Conservation (phyloP, 2,888 invertebrate genomes). For the Pterostichus madidus region DNA sequence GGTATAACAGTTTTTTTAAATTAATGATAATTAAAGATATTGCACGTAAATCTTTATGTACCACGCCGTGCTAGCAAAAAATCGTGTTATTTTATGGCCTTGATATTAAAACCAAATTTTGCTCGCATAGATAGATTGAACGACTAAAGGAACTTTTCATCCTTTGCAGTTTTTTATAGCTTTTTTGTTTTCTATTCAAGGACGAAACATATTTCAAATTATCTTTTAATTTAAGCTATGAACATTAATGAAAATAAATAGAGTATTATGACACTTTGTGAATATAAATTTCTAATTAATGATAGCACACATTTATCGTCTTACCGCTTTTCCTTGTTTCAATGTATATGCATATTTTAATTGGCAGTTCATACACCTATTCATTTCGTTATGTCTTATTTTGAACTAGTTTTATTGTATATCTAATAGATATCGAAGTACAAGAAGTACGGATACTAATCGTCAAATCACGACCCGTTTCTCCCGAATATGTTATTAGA, state of each 20-base stretch:
- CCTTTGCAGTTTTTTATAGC: background rate
- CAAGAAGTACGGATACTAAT: background rate
- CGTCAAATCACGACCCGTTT: background rate
- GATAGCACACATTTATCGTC: background rate
- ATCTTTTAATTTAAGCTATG: background rate
- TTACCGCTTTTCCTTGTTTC: too few species aligned
- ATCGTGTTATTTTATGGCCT: slow-evolving; percentile 47
- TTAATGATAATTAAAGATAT: slow-evolving; percentile 38
- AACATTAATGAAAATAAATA: background rate
- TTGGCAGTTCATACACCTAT: too few species aligned
- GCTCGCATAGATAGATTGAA: slow-evolving; percentile 6
- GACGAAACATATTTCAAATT: background rate
- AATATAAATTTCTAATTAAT: background rate
- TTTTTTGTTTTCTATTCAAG: background rate
- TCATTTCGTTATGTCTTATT: background rate
- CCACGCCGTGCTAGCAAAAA: slow-evolving; percentile 30
- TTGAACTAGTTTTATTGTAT: background rate
- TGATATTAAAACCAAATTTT: slow-evolving; percentile 55
- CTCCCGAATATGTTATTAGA: background rate
- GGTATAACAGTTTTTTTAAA: slow-evolving; percentile 17
- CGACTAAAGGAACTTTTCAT: slow-evolving; percentile 5
- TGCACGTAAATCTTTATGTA: slow-evolving; percentile 33
- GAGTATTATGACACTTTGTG: background rate
- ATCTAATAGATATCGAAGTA: background rate
- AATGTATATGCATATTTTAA: too few species aligned